These are phyloP conservation scores for Cyphomyrmex costatus DNA, from an alignment of 1,140 invertebrate species.

Conservation along the genomic window DNA sequence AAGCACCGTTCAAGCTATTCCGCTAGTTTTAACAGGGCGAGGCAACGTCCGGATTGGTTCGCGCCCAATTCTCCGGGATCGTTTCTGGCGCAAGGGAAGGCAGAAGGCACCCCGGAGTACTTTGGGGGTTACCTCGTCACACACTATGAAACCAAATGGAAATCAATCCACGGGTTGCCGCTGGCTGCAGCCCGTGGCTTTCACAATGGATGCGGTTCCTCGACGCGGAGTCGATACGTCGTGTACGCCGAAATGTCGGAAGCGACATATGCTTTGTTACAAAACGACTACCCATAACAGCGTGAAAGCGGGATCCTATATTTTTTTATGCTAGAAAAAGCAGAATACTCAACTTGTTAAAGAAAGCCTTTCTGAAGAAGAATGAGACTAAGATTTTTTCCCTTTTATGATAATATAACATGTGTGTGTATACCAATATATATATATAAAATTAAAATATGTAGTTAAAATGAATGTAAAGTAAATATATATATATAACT, in stretches of 20 bases:
- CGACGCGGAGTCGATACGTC: conserved; percentile 45
- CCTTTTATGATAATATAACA: background rate
- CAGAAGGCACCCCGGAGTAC: conserved; percentile 73
- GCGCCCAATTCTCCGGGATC: conserved; percentile 71
- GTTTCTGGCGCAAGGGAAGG: conserved; percentile 59
- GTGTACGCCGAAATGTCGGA: conserved; percentile 43
- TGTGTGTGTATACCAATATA: background rate
- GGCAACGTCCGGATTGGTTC: conserved; percentile 72
- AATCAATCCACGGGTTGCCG: conserved; percentile 45
- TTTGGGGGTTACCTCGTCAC: conserved; percentile 72
- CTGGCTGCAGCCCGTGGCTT: conserved; percentile 75
- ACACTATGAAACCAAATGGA: conserved; percentile 73
- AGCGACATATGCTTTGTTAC: conserved; percentile 45
- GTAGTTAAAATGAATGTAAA: background rate
- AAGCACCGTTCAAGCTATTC: conserved; percentile 73
- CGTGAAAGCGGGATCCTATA: conserved; percentile 1
- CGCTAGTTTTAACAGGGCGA: conserved; percentile 74
- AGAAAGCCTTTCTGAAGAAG: background rate
- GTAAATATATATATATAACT: background rate
- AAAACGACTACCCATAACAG: conserved; percentile 27
- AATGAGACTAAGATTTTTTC: background rate
- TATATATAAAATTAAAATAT: background rate
- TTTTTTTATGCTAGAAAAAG: conserved; percentile 13
- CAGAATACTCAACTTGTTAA: background rate
- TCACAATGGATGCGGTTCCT: conserved; percentile 81